These are phyloP conservation scores for Microcebus griseorufus DNA, from an alignment of 2,113 vertebrate species.

Conservation along the genomic window DNA sequence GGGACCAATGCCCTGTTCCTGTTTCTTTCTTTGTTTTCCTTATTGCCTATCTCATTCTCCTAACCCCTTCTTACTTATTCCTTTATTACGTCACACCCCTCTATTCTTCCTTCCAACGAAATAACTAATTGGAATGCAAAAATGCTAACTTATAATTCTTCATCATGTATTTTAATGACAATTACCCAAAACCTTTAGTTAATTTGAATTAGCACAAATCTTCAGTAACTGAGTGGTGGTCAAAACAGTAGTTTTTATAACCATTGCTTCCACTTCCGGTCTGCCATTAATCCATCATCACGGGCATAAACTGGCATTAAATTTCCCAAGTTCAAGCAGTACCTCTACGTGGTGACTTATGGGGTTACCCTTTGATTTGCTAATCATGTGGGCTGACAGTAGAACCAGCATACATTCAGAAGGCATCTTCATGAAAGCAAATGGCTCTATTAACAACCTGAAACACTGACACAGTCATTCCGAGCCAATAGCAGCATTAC, in stretches of 20 bases:
- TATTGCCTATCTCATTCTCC: background rate
- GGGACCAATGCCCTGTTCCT: background rate
- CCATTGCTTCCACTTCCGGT: background rate
- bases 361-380: slow-evolving; percentile 41
- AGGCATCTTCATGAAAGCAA: background rate
- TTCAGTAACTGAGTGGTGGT: slow-evolving; percentile 31
- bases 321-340: slow-evolving; percentile 28
- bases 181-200: slow-evolving; percentile 29
- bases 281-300: slow-evolving; percentile 12
- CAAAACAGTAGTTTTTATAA: slow-evolving; percentile 1
- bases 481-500: background rate
- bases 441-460: slow-evolving; percentile 46
- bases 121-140: background rate
- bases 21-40: background rate
- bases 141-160: slow-evolving; percentile 24
- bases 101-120: background rate
- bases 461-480: slow-evolving; percentile 36
- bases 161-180: background rate
- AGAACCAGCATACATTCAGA: background rate
- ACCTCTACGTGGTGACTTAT: background rate
- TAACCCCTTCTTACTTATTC: background rate
- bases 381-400: background rate
- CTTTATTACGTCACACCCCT: background rate
- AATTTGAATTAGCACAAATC: background rate
- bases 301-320: background rate